A percentile compares a stretch with the other conserved stretches of the same genome.
Conservation (phyloP, 2,113 vertebrate genomes). For the Sciurus niger region DNA sequence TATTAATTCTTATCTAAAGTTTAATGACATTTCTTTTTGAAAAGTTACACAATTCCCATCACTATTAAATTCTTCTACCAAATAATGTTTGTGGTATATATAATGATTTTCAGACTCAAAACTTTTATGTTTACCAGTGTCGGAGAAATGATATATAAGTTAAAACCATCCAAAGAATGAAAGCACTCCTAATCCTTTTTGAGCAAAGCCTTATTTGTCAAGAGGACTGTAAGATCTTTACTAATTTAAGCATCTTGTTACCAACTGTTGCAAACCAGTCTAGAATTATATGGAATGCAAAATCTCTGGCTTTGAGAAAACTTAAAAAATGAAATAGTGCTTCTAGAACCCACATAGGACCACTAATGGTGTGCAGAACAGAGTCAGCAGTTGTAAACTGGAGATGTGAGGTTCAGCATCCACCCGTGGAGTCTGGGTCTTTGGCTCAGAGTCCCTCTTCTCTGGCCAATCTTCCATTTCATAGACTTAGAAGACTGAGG, state of each 20-base stretch:
- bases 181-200: not conserved
- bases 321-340: not conserved
- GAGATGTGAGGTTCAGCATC: not conserved
- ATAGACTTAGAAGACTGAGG: not conserved
- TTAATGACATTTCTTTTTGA: slow-evolving; percentile 17
- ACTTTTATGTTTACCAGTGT: not conserved
- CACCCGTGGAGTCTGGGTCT: not conserved
- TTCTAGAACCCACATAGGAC: not conserved
- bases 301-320: not conserved
- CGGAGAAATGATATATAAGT: slow-evolving; percentile 17
- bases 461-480: not conserved
- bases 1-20: not conserved
- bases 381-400: not conserved
- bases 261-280: not conserved
- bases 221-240: not conserved
- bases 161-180: not conserved
- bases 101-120: slow-evolving; percentile 5
- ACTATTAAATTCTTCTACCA: slow-evolving; percentile 2
- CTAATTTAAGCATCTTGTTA: not conserved
- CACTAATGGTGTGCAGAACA: not conserved
- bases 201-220: not conserved
- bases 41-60: not conserved
- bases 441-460: not conserved
- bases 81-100: not conserved
- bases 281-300: not conserved